Evolutionary conservation across 2,797 vertebrate species (phyloP).

Genomic region (Buphagus erythrorhynchus): DNA sequence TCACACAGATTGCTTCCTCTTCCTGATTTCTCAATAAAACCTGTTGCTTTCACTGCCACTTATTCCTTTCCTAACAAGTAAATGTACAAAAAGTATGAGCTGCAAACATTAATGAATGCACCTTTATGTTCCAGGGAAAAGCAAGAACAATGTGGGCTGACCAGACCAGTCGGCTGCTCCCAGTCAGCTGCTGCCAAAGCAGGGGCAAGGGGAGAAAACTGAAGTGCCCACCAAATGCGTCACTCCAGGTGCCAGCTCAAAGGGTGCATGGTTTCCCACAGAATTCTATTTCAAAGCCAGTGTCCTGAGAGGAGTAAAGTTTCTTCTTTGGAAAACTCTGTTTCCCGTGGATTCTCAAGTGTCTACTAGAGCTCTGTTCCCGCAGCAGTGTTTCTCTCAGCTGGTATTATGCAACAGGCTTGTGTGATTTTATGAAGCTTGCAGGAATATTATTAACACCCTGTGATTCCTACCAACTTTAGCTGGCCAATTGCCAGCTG

Average conservation of each 20-base stretch:
- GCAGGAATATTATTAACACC: neutral
- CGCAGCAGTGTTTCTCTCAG: neutral
- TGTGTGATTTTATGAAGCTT: neutral
- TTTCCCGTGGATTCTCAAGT: constrained; percentile 37
- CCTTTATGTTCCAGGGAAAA: neutral
- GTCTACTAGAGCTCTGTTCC: neutral
- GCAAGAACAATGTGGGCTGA: constrained; percentile 1
- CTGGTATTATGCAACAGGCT: neutral
- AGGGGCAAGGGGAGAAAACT: neutral
- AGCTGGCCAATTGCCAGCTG: neutral
- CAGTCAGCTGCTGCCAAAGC: neutral
- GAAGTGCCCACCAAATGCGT: constrained; percentile 30
- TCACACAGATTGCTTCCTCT: neutral
- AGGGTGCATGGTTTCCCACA: constrained; percentile 44
- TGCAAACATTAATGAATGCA: neutral
- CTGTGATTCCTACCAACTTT: neutral
- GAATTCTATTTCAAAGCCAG: constrained; percentile 43
- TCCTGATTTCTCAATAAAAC: neutral
- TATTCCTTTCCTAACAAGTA: neutral
- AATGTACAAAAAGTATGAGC: neutral
- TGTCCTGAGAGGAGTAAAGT: constrained; percentile 12
- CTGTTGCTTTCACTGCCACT: neutral
- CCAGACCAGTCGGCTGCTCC: neutral
- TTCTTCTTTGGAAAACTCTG: constrained; percentile 18
- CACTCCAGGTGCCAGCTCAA: constrained; percentile 34